Evolutionary conservation across 2,888 invertebrate genomes (phyloP), one percentile per base, ranked within the genome.

Genomic region (Deilephila porcellus): DNA sequence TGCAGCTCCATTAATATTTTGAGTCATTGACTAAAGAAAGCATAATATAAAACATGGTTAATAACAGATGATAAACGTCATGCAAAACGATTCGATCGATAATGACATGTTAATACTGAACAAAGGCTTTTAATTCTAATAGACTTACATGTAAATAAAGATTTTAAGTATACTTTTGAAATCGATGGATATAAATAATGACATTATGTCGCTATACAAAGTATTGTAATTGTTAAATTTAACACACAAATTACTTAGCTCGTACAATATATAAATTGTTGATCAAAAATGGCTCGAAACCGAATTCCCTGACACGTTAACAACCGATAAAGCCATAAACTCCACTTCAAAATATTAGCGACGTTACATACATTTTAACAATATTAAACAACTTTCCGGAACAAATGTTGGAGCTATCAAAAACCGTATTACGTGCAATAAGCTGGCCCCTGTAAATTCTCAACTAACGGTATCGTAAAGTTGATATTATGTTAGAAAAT

Each of bases 391-490:
- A 71, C 17, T 60, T 60, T 17, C 45, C 25, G 25, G 78, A 37
- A 76, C 77, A 78, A 80, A 80, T 60, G 45, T 64, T 6, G 53
- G 70, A 75, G 77, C 81, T 72, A 82, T 82, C 81, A 82, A 81
- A 81, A 81, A 78, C 83, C 80, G 79, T 74, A 77, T 71, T 76
- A 60, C 63, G 77, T 78, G 79, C 72, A 78, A 79, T 81, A 75
- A 75, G 79, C 80, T 77, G 76, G 78, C 76, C 79, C 80, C 77
- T 81, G 80, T 86, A 85, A 84, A 86, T 85, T 86, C 78, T 78
- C 77, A 81, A 80, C 79, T 82, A 82, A 84, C 82, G 82, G 74
- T 75, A 74, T 80, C 81, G 82, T 83, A 85, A 87, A 87, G 77
- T 83, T 85, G 71, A 78, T 78, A 81, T 81, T 80, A 78, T 56